Base-by-base conservation (phyloP, 1,140 invertebrate genomes). In the Chelonus insularis region DNA sequence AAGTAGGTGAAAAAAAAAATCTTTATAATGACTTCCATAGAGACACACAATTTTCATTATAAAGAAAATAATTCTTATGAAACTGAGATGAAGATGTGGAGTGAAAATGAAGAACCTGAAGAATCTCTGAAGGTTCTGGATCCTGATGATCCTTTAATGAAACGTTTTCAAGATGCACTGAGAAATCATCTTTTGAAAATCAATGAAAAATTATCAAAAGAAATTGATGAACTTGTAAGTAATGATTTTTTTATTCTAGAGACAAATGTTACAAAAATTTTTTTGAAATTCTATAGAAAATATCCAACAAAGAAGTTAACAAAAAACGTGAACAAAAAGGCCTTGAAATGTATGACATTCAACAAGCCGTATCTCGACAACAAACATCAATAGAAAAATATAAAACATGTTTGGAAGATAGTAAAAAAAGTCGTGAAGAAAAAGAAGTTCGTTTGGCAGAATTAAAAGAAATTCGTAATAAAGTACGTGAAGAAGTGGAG, bases 131-230 rank as follows among this genome's bases (percentile, higher is more conserved):
- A 77, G 23, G 72, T 86, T 48, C 69, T 87, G 18, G 79, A 84
- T 68, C 85, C 88, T 0, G 83, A 89, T 67, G 87, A 89, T 78
- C 86, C 86, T 1, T 76, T 89, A 32, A 83, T 90, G 76, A 74
- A 81, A 51, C 82, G 79, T 67, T 90, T 90, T 68, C 88, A 90
- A 77, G 67, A 82, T 67, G 81, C 86, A 0, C 70, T 90, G 0
- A 85, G 83, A 60, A 72, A 78, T 18, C 86, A 89, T 73, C 77
- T 89, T 1, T 47, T 78, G 16, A 78, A 76, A 18, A 82, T 86
- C n/a, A 80, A 86, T 65, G 71, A 82, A 32, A 79, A 79, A 50
- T 71, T 88, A 8, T 76, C 81, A 39, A 79, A 83, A 64, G 87
- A 89, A 68, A 84, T 87, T 59, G 66, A 72, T 9, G 82, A 88